Base-by-base conservation (phyloP, 2,888 invertebrate genomes). In the Himalopsyche kuldschensis region DNA sequence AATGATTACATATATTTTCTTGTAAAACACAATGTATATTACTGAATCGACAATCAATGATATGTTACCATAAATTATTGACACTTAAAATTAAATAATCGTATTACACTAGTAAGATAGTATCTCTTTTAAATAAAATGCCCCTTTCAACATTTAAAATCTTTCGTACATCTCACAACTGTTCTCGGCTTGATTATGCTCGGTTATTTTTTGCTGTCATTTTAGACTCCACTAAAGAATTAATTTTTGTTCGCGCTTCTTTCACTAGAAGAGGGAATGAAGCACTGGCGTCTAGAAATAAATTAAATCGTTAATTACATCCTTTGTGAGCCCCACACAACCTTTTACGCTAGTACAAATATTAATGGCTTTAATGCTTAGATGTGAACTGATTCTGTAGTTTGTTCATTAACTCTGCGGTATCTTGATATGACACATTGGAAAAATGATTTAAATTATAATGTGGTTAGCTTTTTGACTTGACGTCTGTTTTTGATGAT, bases 231-330 rank as follows among this genome's bases (percentile, higher is more conserved):
- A 69, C 55, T 83, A 81, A 76, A 47, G 85, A 82, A 85, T 85
- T 85, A 85, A 85, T 83, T 85, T 85, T 85, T 83, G 75, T 77
- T 31, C 79, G 46, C 85, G 47, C 46, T 81, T 79, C 82, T 78
- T 76, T 80, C 76, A 55, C 82, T 31, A 46, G 76, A 63, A 35
- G 82, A 75, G 84, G 41, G 82, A 78, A 80, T 31, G 80, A 11
- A 69, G 69, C 81, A 24, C 76, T 77, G 84, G 81, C 81, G 85
- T 80, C 84, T 84, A 79, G 83, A 85, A 85, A 82, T 85, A 85
- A 85, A 84, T 85, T 85, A 85, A 85, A 85, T 84, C 85, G 84
- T 85, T 85, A 85, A 85, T 85, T 85, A 85, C 83, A 83, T 84
- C 85, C 85, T 85, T 85, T 85, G 85, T 85, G 83, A 63, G 82